Percentiles rank a stretch among this genome's conserved stretches.
These are phyloP conservation scores for Lepidonotus clava DNA, from an alignment of 2,888 invertebrate genomes.

Conservation along the genomic window DNA sequence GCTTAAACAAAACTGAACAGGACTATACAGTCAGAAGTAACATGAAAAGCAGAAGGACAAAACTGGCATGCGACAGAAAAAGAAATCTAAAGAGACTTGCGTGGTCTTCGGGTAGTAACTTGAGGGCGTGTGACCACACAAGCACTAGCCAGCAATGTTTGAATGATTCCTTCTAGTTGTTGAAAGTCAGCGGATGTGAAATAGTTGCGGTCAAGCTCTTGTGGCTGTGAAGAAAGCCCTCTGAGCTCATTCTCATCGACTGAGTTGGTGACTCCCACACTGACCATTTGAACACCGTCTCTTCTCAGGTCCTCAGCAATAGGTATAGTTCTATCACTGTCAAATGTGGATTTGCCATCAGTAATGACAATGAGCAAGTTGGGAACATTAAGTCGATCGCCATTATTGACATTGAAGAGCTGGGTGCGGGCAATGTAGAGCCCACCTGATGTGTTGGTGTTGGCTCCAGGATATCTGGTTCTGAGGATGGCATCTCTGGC, in stretches of 20 bases:
- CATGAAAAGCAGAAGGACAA: background rate
- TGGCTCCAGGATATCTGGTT: conserved; percentile 55
- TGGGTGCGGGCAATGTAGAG: conserved; percentile 45
- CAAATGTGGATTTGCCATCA: conserved; percentile 54
- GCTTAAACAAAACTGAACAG: no score
- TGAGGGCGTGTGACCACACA: background rate
- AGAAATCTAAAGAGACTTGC: background rate
- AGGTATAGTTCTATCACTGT: conserved; percentile 35
- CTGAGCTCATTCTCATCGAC: conserved; percentile 48
- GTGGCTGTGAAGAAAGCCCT: conserved; percentile 49
- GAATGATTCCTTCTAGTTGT: background rate
- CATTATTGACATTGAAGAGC: conserved; percentile 29
- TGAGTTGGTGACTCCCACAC: conserved; percentile 38
- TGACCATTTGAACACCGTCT: conserved; percentile 36
- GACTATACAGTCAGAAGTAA: no score
- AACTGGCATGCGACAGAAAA: background rate
- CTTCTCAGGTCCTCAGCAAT: conserved; percentile 5
- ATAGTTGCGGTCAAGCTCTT: background rate
- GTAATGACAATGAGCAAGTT: conserved; percentile 52
- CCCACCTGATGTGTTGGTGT: conserved; percentile 62
- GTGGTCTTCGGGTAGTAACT: background rate
- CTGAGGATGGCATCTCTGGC: conserved; percentile 37
- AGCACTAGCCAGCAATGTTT: background rate
- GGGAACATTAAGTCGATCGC: conserved; percentile 40
- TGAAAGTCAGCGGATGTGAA: conserved; percentile 19